Evolutionary conservation across 1,140 invertebrate species (phyloP), one percentile per base, ranked within the genome.

Genomic region (Papilio polyxenes): DNA sequence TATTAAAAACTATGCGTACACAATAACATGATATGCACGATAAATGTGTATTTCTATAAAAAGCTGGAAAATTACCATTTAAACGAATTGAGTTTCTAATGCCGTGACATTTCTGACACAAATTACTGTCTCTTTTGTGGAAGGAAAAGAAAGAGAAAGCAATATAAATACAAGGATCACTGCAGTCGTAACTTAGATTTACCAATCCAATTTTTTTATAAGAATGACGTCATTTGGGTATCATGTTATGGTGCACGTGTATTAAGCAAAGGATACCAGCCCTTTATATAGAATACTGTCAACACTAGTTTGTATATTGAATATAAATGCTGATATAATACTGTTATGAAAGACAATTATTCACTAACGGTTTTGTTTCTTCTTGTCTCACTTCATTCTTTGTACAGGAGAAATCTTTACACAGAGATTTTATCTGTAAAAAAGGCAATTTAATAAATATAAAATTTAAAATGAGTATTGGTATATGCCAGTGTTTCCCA

Each of bases 381-480:
- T n/a, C 75, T 37, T 44, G 9, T 23, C 40, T 13, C 8, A 17
- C 75, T 56, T 56, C 53, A 17, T n/a, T 59, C 8, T 51, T 8
- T 13, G 78, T n/a, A 65, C 78, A 80, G 4, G n/a, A 62, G 83
- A 92, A 92, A 75, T 92, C 87, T 72, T 83, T 84, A 74, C 91
- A 92, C 1, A 89, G 82, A 6, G 56, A 81, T 20, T 79, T 51
- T 20, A 91, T 88, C 90, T 92, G 87, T 59, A 86, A 87, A 74
- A 3, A 40, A 40, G 40, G 40, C 2, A 40, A 40, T 40, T 40
- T 3, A 40, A 40, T 40, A 40, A 40, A 40, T 40, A 40, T 40
- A 40, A 2, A 40, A 40, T 6, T 40, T 3, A 40, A 2, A 40
- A 40, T n/a, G n/a, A n/a, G n/a, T n/a, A n/a, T n/a, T n/a, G n/a